Evolutionary conservation across 2,888 invertebrate genomes (phyloP), one percentile per base, ranked within the genome.

Genomic region (Carpatolechia fugitivella): DNA sequence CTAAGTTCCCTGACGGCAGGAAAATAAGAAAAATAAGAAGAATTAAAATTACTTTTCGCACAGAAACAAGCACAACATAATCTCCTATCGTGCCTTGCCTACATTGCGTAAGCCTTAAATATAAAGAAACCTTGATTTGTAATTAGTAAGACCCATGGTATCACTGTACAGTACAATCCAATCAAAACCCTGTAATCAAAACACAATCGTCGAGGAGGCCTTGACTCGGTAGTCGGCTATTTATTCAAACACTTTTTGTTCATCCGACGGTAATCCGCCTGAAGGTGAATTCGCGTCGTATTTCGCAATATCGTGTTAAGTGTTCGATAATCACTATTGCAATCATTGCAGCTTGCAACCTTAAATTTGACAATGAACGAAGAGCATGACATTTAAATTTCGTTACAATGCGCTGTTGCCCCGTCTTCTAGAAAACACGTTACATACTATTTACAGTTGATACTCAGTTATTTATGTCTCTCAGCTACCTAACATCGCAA

Each of bases 221-320:
- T 80, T 80, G 78, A 68, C 72, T 70, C 69, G 64, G 54, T 65
- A 66, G 60, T 56, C 63, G 63, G 41, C 58, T 66, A 59, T 62
- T 64, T 65, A 64, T 68, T 70, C 70, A 65, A 66, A 67, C 67
- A 65, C 61, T 72, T 73, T 74, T 70, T 65, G 67, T 72, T 63
- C 58, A 58, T 65, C 52, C 57, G 60, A 55, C 58, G 53, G 59
- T 59, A 56, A 62, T 65, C 62, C 49, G 52, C 60, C 65, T 60
- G 68, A 79, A 80, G 78, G 76, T 73, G 67, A 66, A 63, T 65
- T 67, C 62, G 41, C 53, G 30, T 41, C 55, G 59, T 54, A 55
- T 63, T 74, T 73, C 57, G 68, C 72, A 61, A 68, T 60, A 58
- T 60, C 51, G 56, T 59, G 59, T 52, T 60, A 63, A 65, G 61